These are phyloP conservation scores for Cotesia typhae DNA, from an alignment of 1,140 invertebrate genomes.

Conservation along the genomic window DNA sequence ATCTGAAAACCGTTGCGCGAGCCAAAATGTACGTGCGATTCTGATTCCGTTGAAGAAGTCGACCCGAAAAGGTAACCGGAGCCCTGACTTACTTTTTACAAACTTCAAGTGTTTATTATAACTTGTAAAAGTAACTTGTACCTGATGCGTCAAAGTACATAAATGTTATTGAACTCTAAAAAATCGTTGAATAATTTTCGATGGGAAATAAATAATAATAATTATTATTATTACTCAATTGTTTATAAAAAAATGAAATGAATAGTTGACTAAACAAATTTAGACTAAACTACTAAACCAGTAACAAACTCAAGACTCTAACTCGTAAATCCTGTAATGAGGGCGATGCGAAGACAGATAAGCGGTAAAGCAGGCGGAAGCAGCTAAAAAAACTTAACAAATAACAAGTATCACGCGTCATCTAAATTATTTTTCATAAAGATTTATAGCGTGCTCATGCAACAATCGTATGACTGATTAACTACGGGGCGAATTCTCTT, in stretches of 20 bases:
- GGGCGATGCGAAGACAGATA: slow-evolving; percentile 15
- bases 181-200: no score
- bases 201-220: no score
- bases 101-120: not conserved
- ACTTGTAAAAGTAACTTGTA: not conserved
- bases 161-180: no score
- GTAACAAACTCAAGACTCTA: not conserved
- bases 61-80: slow-evolving; percentile 26
- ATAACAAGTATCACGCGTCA: slow-evolving; percentile 1
- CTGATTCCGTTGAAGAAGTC: slow-evolving; percentile 20
- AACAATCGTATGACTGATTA: slow-evolving; percentile 11
- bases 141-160: not conserved
- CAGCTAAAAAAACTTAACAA: not conserved
- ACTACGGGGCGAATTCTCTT: not conserved
- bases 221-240: no score
- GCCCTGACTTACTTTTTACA: slow-evolving; percentile 20
- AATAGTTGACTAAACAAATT: slow-evolving; percentile 2
- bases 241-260: no score
- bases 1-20: not conserved
- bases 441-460: slow-evolving; percentile 30
- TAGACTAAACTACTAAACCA: not conserved
- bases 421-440: slow-evolving; percentile 8
- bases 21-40: slow-evolving; percentile 1
- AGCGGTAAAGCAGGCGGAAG: slow-evolving; percentile 18
- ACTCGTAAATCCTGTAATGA: slow-evolving; percentile 18